These are phyloP conservation scores for Busseola fusca DNA, from an alignment of 2,888 invertebrate genomes.

Conservation along the genomic window DNA sequence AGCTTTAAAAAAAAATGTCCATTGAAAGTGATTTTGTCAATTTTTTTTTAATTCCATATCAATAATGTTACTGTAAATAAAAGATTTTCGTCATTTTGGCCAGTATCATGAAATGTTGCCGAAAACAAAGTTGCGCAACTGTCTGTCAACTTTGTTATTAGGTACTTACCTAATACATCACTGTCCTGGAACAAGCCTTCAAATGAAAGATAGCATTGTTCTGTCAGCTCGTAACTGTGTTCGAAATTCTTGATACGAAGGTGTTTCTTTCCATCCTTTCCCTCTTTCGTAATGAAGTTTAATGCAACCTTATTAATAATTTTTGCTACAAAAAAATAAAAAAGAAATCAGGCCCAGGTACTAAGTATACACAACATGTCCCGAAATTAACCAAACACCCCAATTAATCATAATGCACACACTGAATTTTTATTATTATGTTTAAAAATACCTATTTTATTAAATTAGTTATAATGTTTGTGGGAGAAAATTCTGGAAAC, in stretches of 20 bases:
- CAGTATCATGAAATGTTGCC: background rate
- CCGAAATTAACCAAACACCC: too few relatives aligned
- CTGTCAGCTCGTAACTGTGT: slow-evolving; percentile 31
- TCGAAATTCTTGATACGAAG: slow-evolving; percentile 32
- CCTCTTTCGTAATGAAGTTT: slow-evolving; percentile 10
- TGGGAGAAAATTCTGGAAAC: too few relatives aligned
- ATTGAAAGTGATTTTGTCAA: background rate
- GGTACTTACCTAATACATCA: slow-evolving; percentile 39
- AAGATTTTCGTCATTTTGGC: background rate
- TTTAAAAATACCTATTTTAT: too few relatives aligned
- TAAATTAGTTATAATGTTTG: too few relatives aligned
- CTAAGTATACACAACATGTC: too few relatives aligned
- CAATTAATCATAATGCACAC: too few relatives aligned
- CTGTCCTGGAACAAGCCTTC: slow-evolving; percentile 32
- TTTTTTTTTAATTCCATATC: background rate
- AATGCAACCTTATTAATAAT: background rate
- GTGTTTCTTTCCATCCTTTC: slow-evolving; percentile 36
- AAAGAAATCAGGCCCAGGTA: background rate
- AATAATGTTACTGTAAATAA: background rate
- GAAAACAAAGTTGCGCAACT: background rate
- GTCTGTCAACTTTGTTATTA: background rate
- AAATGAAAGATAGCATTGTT: slow-evolving; percentile 32
- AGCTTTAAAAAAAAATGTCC: background rate
- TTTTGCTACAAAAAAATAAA: background rate
- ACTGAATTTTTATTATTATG: too few relatives aligned